Percentiles rank a stretch among this genome's conserved stretches.
phyloP scores from a whole-genome alignment of 2,888 invertebrate genomes.

The Gasteruption jaculator region DNA sequence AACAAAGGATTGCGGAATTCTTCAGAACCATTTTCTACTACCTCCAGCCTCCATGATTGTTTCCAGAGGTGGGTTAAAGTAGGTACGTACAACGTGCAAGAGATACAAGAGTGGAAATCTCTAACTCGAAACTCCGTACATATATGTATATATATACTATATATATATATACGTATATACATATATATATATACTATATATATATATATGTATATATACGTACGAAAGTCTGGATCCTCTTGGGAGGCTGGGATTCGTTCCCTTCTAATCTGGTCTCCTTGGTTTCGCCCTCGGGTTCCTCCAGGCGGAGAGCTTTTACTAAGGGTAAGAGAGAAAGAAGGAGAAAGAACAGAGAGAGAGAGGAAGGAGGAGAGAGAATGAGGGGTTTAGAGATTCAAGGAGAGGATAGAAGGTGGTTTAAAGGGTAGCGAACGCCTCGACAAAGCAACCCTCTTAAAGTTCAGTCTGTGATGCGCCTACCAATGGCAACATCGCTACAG shows the following conservation, averaged over 20 bases:
- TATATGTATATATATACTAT: too few relatives aligned
- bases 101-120: constrained; percentile 37
- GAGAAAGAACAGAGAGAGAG: constrained; percentile 6
- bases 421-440: constrained; percentile 26
- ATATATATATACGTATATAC: too few relatives aligned
- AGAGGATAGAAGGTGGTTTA: constrained; percentile 23
- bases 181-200: too few relatives aligned
- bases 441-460: constrained; percentile 38
- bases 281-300: constrained; percentile 44
- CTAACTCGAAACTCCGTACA: constrained; percentile 32
- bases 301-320: constrained; percentile 21
- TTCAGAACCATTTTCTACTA: too few relatives aligned
- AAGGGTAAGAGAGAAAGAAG: constrained; percentile 11
- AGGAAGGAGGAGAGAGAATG: constrained; percentile 17
- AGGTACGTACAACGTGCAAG: constrained; percentile 25
- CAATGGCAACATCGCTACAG: too few relatives aligned
- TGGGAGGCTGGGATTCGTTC: constrained; percentile 38
- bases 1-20: too few relatives aligned
- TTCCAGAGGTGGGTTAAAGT: constrained; percentile 23
- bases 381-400: constrained; percentile 16
- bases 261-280: constrained; percentile 51
- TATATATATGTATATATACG: too few relatives aligned
- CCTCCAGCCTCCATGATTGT: constrained; percentile 40
- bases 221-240: constrained; percentile 30
- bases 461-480: too few relatives aligned